Base-by-base conservation (phyloP, 1,140 invertebrate species). In the Aphelinus certus region DNA sequence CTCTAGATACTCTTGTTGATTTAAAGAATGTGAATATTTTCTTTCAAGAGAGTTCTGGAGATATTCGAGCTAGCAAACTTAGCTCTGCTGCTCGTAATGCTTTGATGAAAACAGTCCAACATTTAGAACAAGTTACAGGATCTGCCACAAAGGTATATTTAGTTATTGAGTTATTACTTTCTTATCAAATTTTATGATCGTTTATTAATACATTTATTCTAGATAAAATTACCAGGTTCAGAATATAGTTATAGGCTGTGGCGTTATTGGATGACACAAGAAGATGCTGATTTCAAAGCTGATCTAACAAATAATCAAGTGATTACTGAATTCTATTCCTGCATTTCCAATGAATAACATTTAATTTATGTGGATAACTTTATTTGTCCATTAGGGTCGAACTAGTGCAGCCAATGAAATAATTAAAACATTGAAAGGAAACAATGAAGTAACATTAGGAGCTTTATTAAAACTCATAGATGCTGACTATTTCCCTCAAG, bases 201-300 rank as follows among this genome's bases (percentile, higher is more conserved):
- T 26, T 10, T 57, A 43, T 56, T 60, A 9, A 26, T 61, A n/a
- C 6, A 68, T 67, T 75, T 72, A 43, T 64, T 83, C 63, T 77
- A 89, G 84, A 83, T 92, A 1, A 83, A 89, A 69, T 79, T 93
- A 65, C 84, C 88, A 9, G 90, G 91, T 3, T 89, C 93, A 51
- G 88, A 92, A 80, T 88, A 93, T 77, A 91, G 91, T 78, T 91
- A 85, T 76, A 88, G 89, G 79, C 83, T 95, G 73, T 95, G 94
- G 94, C 88, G 91, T 63, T 92, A 93, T 83, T 92, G 90, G 89
- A 94, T 95, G 92, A 90, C 89, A 1, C 89, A 91, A 80, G 94
- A 95, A 83, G 85, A 88, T 1, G 83, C 89, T 1, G 89, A 91
- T 79, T 94, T 94, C 81, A 88, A 91, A 70, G 78, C 80, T 4